Conservation (phyloP, 2,888 invertebrate genomes). For the Helicoverpa assulta region DNA sequence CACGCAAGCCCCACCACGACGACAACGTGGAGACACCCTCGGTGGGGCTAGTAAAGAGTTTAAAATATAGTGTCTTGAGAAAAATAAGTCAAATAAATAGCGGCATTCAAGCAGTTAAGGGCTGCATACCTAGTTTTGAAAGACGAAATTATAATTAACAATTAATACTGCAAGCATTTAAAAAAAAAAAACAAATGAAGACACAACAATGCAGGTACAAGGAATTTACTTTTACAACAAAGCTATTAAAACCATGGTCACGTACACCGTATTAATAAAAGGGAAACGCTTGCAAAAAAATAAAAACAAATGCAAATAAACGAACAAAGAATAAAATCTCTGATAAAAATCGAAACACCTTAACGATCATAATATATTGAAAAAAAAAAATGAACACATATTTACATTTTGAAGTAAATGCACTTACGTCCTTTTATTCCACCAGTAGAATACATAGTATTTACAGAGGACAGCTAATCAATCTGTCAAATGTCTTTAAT, state of each 20-base stretch:
- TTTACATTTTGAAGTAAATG: not conserved
- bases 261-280: not conserved
- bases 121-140: too few species aligned
- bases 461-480: too few species aligned
- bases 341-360: not conserved
- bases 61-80: too few species aligned
- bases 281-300: not conserved
- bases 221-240: not conserved
- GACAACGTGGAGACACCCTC: too few species aligned
- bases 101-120: too few species aligned
- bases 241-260: not conserved
- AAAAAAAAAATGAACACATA: conserved; percentile 16
- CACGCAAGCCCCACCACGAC: too few species aligned
- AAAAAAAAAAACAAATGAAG: not conserved
- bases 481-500: too few species aligned
- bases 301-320: not conserved
- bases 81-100: too few species aligned
- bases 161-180: not conserved
- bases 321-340: not conserved
- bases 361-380: not conserved
- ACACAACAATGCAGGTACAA: not conserved
- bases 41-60: too few species aligned
- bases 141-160: too few species aligned
- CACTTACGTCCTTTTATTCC: not conserved
- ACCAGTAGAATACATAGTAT: not conserved